Evolutionary conservation across 2,113 vertebrate genomes (phyloP), one percentile per base, ranked within the genome.

Genomic region (Reinhardtius hippoglossoides): DNA sequence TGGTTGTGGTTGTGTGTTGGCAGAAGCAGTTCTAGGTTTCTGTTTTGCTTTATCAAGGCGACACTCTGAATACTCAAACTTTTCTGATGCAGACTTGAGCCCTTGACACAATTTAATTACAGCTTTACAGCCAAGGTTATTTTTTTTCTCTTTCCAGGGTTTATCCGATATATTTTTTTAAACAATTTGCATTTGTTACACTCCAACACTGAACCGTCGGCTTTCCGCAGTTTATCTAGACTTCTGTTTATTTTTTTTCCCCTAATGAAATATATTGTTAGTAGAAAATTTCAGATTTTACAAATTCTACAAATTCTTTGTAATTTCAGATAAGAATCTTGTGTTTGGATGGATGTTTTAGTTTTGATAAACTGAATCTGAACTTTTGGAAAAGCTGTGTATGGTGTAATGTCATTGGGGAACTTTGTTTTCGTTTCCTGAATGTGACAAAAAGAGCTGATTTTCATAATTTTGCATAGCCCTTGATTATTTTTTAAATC

Each of bases 21-120:
- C 50, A 44, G 55, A 50, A 8, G 1, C 52, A 16, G 26, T 57
- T 37, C 23, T 14, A 20, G 55, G 15, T 57, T 21, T 52, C 14
- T 57, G 56, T 63, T 40, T 20, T 20, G 15, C 46, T 82, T 63
- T 18, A n/a, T 63, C 14, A 21, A 56, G 37, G 42, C 24, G 9
- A 64, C 26, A 7, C 52, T 20, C 2, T 63, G 18, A 52, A 21
- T 65, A 14, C 58, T 71, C 16, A 66, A 59, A 50, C 5, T 21
- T 72, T 73, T 27, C 31, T 44, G 23, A 9, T 46, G 37, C 27
- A 46, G 54, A 59, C 16, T 55, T n/a, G 4, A 80, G 21, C 44
- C 67, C 20, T 35, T 0, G 5, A 16, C 1, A 62, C 37, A 57
- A 62, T 56, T 46, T 24, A 64, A 52, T 52, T 52, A 52, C 26